Conservation (phyloP, 1,140 invertebrate genomes). For the Sycophila sp. region DNA sequence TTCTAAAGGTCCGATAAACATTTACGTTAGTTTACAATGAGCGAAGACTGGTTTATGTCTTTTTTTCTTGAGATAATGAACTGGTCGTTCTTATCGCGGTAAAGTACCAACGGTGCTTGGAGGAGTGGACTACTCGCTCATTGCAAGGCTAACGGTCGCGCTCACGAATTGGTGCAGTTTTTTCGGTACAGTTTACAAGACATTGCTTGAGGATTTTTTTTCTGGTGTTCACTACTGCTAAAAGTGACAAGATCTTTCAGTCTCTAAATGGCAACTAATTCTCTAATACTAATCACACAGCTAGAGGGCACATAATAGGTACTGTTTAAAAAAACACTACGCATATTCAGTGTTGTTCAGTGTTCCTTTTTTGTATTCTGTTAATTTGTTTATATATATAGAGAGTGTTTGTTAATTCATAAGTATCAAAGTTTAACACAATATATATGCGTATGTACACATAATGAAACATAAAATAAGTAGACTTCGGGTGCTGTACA, state of each 20-base stretch:
- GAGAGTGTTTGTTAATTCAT: slow-evolving; percentile 11
- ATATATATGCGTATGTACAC: not conserved
- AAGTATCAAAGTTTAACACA: no score
- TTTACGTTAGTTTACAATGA: slow-evolving; percentile 35
- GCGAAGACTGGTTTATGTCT: no score
- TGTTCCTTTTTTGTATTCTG: no score
- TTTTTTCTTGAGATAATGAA: no score
- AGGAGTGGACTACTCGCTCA: no score
- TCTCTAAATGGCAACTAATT: slow-evolving; percentile 24
- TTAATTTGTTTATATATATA: not conserved
- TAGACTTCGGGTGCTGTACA: no score
- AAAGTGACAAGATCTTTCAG: not conserved
- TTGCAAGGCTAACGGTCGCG: slow-evolving; percentile 20
- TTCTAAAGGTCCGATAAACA: slow-evolving; percentile 24
- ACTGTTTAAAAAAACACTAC: slow-evolving; percentile 17
- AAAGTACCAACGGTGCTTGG: no score
- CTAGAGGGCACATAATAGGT: not conserved
- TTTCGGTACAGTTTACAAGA: slow-evolving; percentile 24
- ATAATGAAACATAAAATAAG: no score
- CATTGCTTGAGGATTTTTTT: not conserved
- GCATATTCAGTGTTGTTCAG: slow-evolving; percentile 27
- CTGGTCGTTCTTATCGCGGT: no score
- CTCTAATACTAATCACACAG: slow-evolving; percentile 20
- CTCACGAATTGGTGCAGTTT: slow-evolving; percentile 8
- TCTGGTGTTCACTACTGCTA: slow-evolving; percentile 20